These are phyloP conservation scores for Chloroclysta siterata DNA, from an alignment of 2,888 invertebrate species.

Conservation along the genomic window DNA sequence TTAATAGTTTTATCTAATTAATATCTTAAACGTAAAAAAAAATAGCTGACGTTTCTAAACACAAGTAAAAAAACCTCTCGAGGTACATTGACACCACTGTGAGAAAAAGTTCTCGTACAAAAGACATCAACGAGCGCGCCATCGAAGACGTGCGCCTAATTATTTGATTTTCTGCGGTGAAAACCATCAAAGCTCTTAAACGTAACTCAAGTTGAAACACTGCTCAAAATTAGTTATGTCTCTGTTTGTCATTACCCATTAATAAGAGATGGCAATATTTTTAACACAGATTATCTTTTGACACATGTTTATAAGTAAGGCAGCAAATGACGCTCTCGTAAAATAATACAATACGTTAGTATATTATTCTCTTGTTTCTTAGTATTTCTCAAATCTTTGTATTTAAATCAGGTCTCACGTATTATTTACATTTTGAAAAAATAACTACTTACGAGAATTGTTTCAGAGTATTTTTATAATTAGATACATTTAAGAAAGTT, in stretches of 20 bases:
- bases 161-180: constrained; percentile 11
- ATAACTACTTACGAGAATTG: constrained; percentile 22
- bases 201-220: too few species aligned
- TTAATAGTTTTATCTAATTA: not conserved
- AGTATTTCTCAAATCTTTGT: constrained; percentile 9
- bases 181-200: not conserved
- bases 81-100: constrained; percentile 41
- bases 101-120: constrained; percentile 59
- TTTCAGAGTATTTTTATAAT: constrained; percentile 26
- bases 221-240: too few species aligned
- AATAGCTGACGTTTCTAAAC: constrained; percentile 18
- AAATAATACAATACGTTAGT: not conserved
- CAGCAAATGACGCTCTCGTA: not conserved
- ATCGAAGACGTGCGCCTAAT: constrained; percentile 47
- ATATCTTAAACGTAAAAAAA: not conserved
- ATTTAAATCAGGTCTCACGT: constrained; percentile 24
- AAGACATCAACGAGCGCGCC: constrained; percentile 78
- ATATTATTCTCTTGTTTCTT: constrained; percentile 26
- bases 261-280: too few species aligned
- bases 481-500: constrained; percentile 30
- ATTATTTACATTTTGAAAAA: constrained; percentile 30
- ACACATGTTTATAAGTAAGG: too few species aligned
- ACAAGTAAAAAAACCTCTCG: constrained; percentile 36
- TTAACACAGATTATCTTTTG: too few species aligned
- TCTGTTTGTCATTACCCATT: too few species aligned